Evolutionary conservation across 2,113 vertebrate species (phyloP), one percentile per base, ranked within the genome.

Genomic region (Vulpes lagopus): DNA sequence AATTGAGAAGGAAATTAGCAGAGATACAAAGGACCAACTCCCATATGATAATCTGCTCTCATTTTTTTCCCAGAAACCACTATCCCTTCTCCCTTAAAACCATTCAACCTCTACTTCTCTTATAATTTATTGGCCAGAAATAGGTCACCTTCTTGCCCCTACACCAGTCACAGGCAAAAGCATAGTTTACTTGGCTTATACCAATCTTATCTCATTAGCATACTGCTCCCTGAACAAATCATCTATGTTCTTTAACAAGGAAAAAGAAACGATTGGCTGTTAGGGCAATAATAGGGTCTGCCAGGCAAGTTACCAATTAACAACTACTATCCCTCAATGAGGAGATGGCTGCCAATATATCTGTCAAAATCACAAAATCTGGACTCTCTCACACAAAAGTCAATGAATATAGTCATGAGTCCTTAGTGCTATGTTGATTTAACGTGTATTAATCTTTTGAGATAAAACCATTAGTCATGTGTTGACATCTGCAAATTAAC

Each of bases 401-500:
- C 32, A 84, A 0, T 35, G 51, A 87, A 0, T 38, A 65, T 11
- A 32, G 38, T 78, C 65, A 15, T 2, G 27, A 97, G 81, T 82
- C 73, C 35, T 95, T 64, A 32, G 32, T 30, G 69, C 35, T 67
- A 4, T 79, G 79, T 57, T 88, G 93, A 83, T 78, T 94, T 96
- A 95, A 96, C 67, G 84, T 81, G 67, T 87, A 95, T 96, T 97
- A 92, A 97, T 97, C 95, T 97, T 95, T 73, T 69, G 19, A 97
- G 69, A 96, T 97, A 98, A 96, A 97, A 85, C 49, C 30, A 8
- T 97, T 97, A 94, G 92, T 97, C 93, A 80, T 96, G 88, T 93
- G 92, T 95, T 96, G 91, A 88, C 97, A 97, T 96, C 92, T 94
- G 96, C 96, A 98, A 98, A 97, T 97, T 97, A 98, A 95, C 97